phyloP scores from a whole-genome alignment of 53 echinoderm and acorn worm species.

The Pentamera pediparva region DNA sequence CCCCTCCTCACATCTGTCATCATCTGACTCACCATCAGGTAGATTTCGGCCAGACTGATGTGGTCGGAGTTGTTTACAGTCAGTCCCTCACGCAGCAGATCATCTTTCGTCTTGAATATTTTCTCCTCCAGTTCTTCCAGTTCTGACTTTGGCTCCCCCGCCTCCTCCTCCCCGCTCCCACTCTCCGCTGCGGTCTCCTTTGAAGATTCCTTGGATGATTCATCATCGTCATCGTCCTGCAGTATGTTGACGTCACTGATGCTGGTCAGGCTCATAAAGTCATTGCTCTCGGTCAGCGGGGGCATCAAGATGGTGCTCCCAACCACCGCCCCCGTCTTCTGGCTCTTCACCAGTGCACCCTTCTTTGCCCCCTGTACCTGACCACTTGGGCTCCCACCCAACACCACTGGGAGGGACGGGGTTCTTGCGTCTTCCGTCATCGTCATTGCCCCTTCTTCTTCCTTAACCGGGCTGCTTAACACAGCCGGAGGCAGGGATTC shows the following conservation, averaged over 20 bases:
- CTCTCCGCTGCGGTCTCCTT: neutral
- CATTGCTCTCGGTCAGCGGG: neutral
- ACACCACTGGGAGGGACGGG: neutral
- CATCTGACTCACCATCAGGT: conserved; percentile 78
- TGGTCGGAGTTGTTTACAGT: conserved; percentile 59
- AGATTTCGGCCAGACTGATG: conserved; percentile 76
- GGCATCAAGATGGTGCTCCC: conserved; percentile 15
- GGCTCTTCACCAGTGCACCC: conserved; percentile 21
- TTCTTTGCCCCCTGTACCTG: neutral
- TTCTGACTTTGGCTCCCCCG: neutral
- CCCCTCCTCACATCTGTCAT: neutral
- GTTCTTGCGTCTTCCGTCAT: neutral
- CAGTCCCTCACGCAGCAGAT: conserved; percentile 53
- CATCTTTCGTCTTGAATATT: conserved; percentile 50
- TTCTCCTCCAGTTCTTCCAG: neutral
- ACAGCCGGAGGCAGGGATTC: neutral
- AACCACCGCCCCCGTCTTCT: conserved; percentile 5
- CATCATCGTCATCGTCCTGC: neutral
- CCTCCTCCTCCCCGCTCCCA: neutral
- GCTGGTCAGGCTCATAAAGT: conserved; percentile 20
- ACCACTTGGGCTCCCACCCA: neutral
- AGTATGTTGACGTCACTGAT: conserved; percentile 25
- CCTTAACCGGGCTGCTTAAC: conserved; percentile 3
- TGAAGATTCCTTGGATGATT: neutral
- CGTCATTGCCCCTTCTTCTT: no score